Conservation (phyloP, 2,888 invertebrate genomes). For the Callinectes sapidus region DNA sequence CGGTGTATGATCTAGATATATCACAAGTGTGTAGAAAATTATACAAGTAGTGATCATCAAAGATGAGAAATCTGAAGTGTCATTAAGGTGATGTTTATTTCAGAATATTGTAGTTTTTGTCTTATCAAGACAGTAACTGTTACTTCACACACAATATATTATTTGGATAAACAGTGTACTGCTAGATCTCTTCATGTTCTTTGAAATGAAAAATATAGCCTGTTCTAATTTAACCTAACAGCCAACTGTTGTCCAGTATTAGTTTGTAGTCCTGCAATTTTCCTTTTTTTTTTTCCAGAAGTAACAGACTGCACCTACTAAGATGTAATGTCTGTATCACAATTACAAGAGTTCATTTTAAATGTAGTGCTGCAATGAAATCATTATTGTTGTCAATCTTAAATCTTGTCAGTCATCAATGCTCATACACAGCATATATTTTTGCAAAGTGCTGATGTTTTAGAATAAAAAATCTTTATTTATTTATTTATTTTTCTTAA, state of each 20-base stretch:
- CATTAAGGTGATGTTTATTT: not conserved
- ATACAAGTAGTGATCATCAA: conserved; percentile 37
- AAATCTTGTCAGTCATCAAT: not conserved
- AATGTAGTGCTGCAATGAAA: not conserved
- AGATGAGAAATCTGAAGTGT: not conserved
- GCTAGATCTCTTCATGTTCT: not conserved
- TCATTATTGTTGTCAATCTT: not conserved
- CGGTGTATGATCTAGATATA: conserved; percentile 66
- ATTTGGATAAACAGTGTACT: not conserved
- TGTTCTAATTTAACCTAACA: not conserved
- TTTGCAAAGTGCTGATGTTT: not conserved
- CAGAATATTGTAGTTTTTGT: not conserved
- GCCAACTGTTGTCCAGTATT: not conserved
- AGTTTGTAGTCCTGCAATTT: not conserved
- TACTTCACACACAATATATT: not conserved
- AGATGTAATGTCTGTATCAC: not conserved
- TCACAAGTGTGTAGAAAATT: conserved; percentile 68
- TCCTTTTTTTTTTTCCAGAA: not conserved
- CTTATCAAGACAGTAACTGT: not conserved
- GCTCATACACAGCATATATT: not conserved
- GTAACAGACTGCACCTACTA: not conserved
- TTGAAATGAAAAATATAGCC: not conserved
- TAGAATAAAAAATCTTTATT: not conserved
- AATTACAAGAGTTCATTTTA: not conserved
- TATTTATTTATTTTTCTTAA: not conserved